phyloP scores from a whole-genome alignment of 1,140 invertebrate genomes.

The Zaprionus capensis region DNA sequence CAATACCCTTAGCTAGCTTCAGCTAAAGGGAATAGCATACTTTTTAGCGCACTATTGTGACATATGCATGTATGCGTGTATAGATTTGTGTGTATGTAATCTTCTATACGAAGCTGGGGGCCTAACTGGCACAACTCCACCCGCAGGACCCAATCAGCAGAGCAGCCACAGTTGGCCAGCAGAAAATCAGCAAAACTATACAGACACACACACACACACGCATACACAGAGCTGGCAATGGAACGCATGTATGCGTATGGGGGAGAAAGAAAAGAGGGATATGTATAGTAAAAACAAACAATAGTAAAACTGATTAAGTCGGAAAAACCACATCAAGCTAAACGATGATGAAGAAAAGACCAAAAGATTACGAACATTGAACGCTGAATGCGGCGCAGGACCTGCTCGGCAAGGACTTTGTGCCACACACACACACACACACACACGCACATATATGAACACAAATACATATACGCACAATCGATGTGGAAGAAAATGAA shows the following conservation, averaged over 20 bases:
- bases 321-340: constrained; percentile 81
- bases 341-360: constrained; percentile 82
- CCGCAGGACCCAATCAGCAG: constrained; percentile 35
- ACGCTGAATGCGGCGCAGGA: constrained; percentile 43
- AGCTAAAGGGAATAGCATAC: constrained; percentile 26
- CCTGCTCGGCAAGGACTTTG: constrained; percentile 11
- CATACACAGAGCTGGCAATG: neutral
- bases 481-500: constrained; percentile 52
- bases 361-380: constrained; percentile 78
- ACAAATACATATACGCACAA: constrained; percentile 5
- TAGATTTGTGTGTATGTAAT: constrained; percentile 13
- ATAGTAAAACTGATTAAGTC: constrained; percentile 83
- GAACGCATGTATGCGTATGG: constrained; percentile 1
- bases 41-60: constrained; percentile 40
- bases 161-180: constrained; percentile 28
- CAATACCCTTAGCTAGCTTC: neutral
- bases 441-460: neutral
- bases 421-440: constrained; percentile 6
- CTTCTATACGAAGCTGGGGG: neutral
- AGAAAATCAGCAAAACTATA: constrained; percentile 42
- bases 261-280: constrained; percentile 23
- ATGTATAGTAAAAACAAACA: constrained; percentile 76
- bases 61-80: neutral
- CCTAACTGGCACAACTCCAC: neutral
- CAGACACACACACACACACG: constrained; percentile 21